phyloP scores from a whole-genome alignment of 2,888 invertebrate species.

The Hydrotaea cyrtoneurina region DNA sequence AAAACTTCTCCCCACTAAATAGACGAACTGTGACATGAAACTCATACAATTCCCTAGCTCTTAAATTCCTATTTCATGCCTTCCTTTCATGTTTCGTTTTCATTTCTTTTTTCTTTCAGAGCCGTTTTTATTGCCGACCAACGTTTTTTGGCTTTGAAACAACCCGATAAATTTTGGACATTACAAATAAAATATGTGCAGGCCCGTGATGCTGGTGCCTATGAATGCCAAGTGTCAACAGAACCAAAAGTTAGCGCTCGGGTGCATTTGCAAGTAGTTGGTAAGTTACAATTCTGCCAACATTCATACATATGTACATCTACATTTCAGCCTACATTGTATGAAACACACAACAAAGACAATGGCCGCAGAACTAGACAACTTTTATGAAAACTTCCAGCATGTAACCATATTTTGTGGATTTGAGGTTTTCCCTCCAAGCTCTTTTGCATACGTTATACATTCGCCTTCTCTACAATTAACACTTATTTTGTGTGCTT shows the following conservation, averaged over 20 bases:
- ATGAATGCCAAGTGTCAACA: conserved; percentile 97
- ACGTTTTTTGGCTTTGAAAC: conserved; percentile 90
- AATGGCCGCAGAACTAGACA: neutral
- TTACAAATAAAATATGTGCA: conserved; percentile 95
- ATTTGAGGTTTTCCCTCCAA: neutral
- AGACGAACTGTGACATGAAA: too few species aligned
- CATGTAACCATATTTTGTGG: conserved; percentile 52
- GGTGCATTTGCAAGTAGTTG: conserved; percentile 94
- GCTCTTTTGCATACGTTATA: conserved; percentile 9
- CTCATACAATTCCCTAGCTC: too few species aligned
- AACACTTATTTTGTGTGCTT: conserved; percentile 50
- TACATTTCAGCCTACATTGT: neutral
- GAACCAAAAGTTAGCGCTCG: conserved; percentile 97
- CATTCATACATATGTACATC: conserved; percentile 11
- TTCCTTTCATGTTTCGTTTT: too few species aligned
- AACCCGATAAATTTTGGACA: conserved; percentile 86
- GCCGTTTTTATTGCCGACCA: conserved; percentile 95
- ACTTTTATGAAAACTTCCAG: conserved; percentile 30
- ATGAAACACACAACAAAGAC: neutral
- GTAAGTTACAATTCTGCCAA: conserved; percentile 83
- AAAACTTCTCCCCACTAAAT: too few species aligned
- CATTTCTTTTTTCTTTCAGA: conserved; percentile 75
- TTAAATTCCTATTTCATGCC: too few species aligned
- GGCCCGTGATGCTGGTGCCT: conserved; percentile 93
- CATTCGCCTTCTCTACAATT: conserved; percentile 42